Percentiles rank a stretch among this genome's conserved stretches.
phyloP scores from a whole-genome alignment of 2,113 vertebrate species.

The Hippolais icterina region DNA sequence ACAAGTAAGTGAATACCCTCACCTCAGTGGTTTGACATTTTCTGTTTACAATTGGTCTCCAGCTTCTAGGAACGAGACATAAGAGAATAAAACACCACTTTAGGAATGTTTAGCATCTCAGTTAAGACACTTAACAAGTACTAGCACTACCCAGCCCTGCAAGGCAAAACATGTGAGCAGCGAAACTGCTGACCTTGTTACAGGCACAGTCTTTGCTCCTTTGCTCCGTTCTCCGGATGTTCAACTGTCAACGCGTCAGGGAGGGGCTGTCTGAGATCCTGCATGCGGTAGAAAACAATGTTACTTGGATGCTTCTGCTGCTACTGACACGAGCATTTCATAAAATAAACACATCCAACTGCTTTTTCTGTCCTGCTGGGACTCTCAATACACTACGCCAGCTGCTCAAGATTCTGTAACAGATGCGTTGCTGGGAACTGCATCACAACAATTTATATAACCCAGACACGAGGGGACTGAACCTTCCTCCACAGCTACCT shows the following conservation, averaged over 20 bases:
- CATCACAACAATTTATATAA: constrained; percentile 27
- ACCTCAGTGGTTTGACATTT: neutral
- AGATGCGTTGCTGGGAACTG: neutral
- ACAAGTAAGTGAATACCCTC: neutral
- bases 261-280: neutral
- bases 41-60: neutral
- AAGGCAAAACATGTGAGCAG: neutral
- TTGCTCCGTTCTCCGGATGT: neutral
- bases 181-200: neutral
- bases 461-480: neutral
- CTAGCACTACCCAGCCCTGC: neutral
- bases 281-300: neutral
- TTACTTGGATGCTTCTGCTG: neutral
- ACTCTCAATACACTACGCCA: neutral
- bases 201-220: neutral
- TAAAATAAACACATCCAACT: neutral
- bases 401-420: constrained; percentile 29
- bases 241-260: neutral
- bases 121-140: neutral
- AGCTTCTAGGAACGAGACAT: neutral
- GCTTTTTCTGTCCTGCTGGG: constrained; percentile 9
- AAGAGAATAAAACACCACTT: neutral
- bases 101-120: neutral
- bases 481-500: neutral
- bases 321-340: neutral